These are phyloP conservation scores for Pelagia noctiluca DNA, from an alignment of 30 jellyfish, hydroid and myxozoan genomes.

Conservation along the genomic window DNA sequence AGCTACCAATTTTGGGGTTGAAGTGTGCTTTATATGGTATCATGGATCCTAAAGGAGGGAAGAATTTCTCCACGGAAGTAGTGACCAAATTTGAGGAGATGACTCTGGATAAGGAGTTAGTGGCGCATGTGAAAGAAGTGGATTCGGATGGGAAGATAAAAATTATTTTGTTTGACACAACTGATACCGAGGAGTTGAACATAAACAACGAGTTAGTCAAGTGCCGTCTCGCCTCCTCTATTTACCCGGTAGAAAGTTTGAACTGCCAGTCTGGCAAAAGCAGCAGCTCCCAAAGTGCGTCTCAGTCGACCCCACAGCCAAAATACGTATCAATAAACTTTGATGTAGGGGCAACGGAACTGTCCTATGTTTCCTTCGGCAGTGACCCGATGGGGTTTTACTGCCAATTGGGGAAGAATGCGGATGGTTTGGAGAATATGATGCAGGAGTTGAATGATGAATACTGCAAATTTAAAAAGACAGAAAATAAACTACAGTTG, in stretches of 20 bases:
- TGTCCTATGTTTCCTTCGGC: constrained; percentile 64
- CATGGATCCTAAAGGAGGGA: constrained; percentile 24
- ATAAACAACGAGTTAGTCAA: constrained; percentile 63
- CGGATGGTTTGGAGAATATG: constrained; percentile 42
- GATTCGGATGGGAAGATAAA: constrained; percentile 33
- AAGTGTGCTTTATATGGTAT: constrained; percentile 70
- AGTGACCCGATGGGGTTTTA: constrained; percentile 72
- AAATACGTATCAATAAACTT: constrained; percentile 36
- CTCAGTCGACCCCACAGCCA: background rate
- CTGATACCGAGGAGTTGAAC: constrained; percentile 59
- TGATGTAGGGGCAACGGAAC: constrained; percentile 54
- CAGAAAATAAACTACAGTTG: constrained; percentile 10
- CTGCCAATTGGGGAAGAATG: constrained; percentile 64
- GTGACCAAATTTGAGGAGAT: constrained; percentile 63
- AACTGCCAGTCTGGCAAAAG: background rate
- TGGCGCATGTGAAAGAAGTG: constrained; percentile 52
- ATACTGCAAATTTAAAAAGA: constrained; percentile 37
- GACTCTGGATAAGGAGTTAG: constrained; percentile 61
- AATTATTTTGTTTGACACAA: constrained; percentile 67
- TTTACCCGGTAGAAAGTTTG: background rate
- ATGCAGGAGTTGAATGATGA: constrained; percentile 73
- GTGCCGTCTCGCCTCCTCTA: constrained; percentile 15
- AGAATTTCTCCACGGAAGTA: constrained; percentile 18
- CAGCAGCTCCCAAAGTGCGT: constrained; percentile 18
- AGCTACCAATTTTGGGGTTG: constrained; percentile 70